Conservation (phyloP, 2,797 vertebrate species). For the Huso huso region DNA sequence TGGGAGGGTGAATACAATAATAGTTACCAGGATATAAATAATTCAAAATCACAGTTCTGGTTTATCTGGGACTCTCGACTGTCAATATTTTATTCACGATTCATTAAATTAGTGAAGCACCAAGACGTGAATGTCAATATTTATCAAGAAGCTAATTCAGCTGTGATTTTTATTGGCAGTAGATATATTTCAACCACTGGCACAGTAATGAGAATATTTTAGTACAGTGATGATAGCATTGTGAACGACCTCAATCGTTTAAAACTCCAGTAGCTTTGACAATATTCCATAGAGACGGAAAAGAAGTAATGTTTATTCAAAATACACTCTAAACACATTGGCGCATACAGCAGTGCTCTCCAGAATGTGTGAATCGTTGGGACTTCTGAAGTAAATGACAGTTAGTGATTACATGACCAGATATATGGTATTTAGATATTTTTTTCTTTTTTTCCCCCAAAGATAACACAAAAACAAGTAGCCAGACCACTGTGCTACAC, state of each 20-base stretch:
- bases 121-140: slow-evolving; percentile 48
- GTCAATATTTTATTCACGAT: slow-evolving; percentile 56
- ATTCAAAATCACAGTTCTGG: neutral
- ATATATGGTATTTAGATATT: neutral
- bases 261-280: neutral
- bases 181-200: slow-evolving; percentile 40
- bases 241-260: slow-evolving; percentile 7
- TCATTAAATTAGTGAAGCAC: slow-evolving; percentile 51
- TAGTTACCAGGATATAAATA: neutral
- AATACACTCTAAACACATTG: neutral
- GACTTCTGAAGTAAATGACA: neutral
- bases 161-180: slow-evolving; percentile 45
- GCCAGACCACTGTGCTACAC: too few species aligned
- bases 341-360: neutral
- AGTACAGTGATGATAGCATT: slow-evolving; percentile 18
- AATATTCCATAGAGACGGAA: neutral
- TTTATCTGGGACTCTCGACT: slow-evolving; percentile 19
- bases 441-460: neutral
- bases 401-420: neutral
- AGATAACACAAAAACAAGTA: too few species aligned
- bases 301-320: neutral
- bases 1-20: neutral
- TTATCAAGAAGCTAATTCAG: slow-evolving; percentile 58
- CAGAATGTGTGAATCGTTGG: neutral
- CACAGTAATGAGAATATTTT: slow-evolving; percentile 34